Evolutionary conservation across 1,140 invertebrate genomes (phyloP).

Genomic region (Lucilia cuprina): DNA sequence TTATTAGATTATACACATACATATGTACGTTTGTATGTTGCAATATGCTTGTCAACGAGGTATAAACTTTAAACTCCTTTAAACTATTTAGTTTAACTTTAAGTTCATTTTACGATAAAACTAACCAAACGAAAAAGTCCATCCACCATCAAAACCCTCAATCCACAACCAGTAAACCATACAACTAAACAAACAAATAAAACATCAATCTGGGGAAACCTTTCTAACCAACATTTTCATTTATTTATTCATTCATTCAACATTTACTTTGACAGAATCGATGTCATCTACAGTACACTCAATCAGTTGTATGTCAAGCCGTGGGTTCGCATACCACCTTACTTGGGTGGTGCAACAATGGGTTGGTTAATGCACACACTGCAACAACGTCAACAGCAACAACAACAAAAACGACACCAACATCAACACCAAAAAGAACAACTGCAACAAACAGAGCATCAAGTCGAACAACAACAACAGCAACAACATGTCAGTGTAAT

Average conservation of each 20-base stretch:
- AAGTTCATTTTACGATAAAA: background rate
- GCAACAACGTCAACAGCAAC: background rate
- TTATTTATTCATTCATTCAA: background rate
- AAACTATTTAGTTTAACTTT: background rate
- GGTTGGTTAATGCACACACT: conserved; percentile 40
- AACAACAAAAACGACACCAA: background rate
- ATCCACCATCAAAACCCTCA: background rate
- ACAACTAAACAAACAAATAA: background rate
- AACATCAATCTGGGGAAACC: background rate
- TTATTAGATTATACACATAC: background rate
- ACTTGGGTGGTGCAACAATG: conserved; percentile 39
- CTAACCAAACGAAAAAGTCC: background rate
- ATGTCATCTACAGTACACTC: conserved; percentile 39
- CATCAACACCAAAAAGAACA: conserved; percentile 18
- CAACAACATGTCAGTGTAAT: background rate
- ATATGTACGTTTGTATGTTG: background rate
- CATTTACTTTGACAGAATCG: conserved; percentile 36
- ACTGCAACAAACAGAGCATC: conserved; percentile 24
- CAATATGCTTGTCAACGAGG: no score
- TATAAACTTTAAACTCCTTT: background rate
- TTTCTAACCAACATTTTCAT: background rate
- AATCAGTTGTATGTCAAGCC: conserved; percentile 43
- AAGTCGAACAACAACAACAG: background rate
- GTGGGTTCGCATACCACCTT: conserved; percentile 42
- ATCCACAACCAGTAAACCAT: background rate